phyloP scores from a whole-genome alignment of 1,140 invertebrate species.

The Sarcophaga peregrina region DNA sequence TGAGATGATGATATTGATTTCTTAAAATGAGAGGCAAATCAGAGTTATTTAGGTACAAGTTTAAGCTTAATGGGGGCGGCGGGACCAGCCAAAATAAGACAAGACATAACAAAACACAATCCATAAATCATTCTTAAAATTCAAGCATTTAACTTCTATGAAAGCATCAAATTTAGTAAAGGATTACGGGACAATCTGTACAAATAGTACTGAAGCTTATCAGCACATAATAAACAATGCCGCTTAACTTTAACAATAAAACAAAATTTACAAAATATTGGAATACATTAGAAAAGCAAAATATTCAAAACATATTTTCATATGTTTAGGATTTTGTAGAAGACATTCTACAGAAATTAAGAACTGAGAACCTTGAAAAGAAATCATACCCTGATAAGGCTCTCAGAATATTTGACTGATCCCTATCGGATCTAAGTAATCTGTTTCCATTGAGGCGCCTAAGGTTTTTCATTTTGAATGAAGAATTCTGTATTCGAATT shows the following conservation, averaged over 20 bases:
- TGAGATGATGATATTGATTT: background rate
- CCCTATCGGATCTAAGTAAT: too few relatives aligned
- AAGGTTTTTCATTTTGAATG: too few relatives aligned
- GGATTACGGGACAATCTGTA: too few relatives aligned
- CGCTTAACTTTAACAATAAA: background rate
- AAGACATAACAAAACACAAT: background rate
- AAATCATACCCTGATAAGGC: too few relatives aligned
- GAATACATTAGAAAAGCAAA: slow-evolving; percentile 33
- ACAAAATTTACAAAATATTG: slow-evolving; percentile 23
- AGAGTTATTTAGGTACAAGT: background rate
- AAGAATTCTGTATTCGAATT: too few relatives aligned
- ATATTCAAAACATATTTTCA: background rate
- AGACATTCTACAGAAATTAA: too few relatives aligned
- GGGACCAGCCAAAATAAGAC: background rate
- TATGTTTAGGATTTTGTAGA: too few relatives aligned
- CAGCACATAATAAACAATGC: background rate
- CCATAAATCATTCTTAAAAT: slow-evolving; percentile 6
- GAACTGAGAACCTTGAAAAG: too few relatives aligned
- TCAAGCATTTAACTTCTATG: background rate
- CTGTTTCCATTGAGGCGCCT: too few relatives aligned
- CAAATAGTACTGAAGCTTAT: too few relatives aligned
- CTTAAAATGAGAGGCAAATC: background rate
- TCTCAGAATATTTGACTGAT: too few relatives aligned
- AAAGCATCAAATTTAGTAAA: too few relatives aligned
- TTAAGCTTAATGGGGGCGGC: background rate